Conservation (phyloP, 2,797 vertebrate species). For the Sciaenops ocellatus region DNA sequence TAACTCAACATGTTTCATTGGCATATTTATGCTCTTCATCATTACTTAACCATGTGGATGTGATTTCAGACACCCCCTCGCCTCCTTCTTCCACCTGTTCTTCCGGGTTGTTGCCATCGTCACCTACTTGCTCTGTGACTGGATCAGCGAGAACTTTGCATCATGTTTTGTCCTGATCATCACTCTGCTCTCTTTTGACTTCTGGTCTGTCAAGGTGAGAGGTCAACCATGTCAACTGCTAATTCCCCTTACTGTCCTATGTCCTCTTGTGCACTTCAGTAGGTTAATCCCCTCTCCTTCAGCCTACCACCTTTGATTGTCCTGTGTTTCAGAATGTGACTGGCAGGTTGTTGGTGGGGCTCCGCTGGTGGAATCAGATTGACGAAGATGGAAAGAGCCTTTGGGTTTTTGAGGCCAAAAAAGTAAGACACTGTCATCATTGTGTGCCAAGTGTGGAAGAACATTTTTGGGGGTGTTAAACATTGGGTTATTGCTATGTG, state of each 20-base stretch:
- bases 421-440: constrained; percentile 69
- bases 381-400: constrained; percentile 92
- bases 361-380: constrained; percentile 94
- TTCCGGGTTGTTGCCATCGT: constrained; percentile 88
- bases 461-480: not conserved
- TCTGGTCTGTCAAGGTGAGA: constrained; percentile 92
- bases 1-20: not conserved
- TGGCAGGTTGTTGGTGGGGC: constrained; percentile 89
- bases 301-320: not conserved
- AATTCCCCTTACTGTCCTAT: not conserved
- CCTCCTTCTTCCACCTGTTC: constrained; percentile 91
- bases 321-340: constrained; percentile 87
- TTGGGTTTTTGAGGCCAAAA: constrained; percentile 92
- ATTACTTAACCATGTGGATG: not conserved
- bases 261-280: not conserved
- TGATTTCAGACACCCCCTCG: constrained; percentile 63
- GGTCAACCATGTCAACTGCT: not conserved
- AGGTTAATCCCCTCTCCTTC: not conserved
- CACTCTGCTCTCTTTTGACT: constrained; percentile 91
- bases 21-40: not conserved
- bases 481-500: not conserved
- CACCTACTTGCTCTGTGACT: constrained; percentile 88
- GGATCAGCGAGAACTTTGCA: constrained; percentile 88
- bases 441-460: not conserved
- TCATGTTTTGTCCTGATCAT: constrained; percentile 89